A percentile compares a stretch with the other conserved stretches of the same genome.
Evolutionary conservation across 2,113 vertebrate species (phyloP).

Genomic region (Ptilorrhoa leucosticta): DNA sequence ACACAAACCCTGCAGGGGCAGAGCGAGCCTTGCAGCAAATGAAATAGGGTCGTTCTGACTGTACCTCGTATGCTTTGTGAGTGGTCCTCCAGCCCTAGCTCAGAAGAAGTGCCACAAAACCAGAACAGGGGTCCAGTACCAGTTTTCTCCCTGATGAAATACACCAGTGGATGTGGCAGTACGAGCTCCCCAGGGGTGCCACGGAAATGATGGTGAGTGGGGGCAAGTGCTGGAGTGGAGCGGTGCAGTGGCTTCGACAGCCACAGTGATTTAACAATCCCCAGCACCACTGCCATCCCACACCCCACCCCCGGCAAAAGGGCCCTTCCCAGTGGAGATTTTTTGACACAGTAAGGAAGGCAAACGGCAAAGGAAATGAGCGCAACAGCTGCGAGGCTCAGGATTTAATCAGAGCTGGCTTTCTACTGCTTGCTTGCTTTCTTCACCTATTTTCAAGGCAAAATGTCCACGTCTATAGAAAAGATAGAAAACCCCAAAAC

Average conservation of each 20-base stretch:
- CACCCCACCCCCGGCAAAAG: background rate
- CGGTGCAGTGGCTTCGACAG: background rate
- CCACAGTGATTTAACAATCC: background rate
- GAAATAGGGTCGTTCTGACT: background rate
- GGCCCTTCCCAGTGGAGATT: background rate
- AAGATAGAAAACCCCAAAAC: background rate
- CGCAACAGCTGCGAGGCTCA: background rate
- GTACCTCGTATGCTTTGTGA: too few relatives aligned
- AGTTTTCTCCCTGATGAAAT: background rate
- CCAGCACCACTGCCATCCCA: background rate
- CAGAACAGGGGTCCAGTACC: background rate
- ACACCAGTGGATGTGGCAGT: background rate
- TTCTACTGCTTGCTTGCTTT: background rate
- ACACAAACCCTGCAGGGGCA: background rate
- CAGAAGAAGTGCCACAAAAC: background rate
- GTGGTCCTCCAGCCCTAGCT: background rate
- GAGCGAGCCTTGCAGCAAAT: background rate
- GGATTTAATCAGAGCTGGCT: background rate
- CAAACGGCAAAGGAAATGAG: background rate
- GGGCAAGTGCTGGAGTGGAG: background rate
- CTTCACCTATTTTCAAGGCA: background rate
- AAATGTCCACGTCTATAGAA: background rate
- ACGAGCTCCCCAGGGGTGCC: background rate
- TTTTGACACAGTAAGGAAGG: background rate
- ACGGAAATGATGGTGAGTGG: fast-evolving